These are phyloP conservation scores for Chelidonichthys spinosus DNA, from an alignment of 2,797 vertebrate genomes.

Conservation along the genomic window DNA sequence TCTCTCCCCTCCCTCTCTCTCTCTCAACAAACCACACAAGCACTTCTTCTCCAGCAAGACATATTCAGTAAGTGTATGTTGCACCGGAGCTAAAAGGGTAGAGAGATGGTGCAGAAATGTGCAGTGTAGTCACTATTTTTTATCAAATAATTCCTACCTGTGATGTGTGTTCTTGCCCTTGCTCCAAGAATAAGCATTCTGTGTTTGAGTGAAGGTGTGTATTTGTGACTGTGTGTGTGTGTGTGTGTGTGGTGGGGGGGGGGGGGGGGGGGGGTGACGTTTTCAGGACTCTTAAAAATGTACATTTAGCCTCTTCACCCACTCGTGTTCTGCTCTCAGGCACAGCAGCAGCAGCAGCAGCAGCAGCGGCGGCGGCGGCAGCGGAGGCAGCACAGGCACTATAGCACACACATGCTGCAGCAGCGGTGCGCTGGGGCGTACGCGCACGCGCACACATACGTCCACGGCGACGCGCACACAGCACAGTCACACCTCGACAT, in stretches of 20 bases:
- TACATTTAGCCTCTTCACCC: constrained; percentile 38
- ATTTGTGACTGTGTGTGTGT: background rate
- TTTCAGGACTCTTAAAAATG: constrained; percentile 35
- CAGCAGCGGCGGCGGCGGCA: constrained; percentile 31
- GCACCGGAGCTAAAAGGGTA: background rate
- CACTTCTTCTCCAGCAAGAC: constrained; percentile 33
- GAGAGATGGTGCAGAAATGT: background rate
- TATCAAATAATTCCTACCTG: constrained; percentile 5
- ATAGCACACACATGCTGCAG: constrained; percentile 75
- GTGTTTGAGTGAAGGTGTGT: constrained; percentile 8
- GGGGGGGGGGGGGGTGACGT: background rate
- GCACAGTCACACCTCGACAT: constrained; percentile 59
- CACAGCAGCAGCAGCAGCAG: constrained; percentile 41
- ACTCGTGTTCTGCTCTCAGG: constrained; percentile 57
- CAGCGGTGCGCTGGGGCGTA: constrained; percentile 61
- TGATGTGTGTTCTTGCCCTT: background rate
- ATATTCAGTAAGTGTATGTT: constrained; percentile 19
- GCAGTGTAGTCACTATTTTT: background rate
- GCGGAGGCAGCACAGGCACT: constrained; percentile 25
- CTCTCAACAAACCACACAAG: constrained; percentile 9
- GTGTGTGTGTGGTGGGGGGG: constrained; percentile 1
- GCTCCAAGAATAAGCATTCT: background rate
- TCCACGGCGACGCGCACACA: constrained; percentile 24
- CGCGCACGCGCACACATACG: constrained; percentile 48
- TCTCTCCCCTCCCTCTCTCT: constrained; percentile 22